Base-by-base conservation (phyloP, 2,113 vertebrate genomes). In the Butorides virescens region DNA sequence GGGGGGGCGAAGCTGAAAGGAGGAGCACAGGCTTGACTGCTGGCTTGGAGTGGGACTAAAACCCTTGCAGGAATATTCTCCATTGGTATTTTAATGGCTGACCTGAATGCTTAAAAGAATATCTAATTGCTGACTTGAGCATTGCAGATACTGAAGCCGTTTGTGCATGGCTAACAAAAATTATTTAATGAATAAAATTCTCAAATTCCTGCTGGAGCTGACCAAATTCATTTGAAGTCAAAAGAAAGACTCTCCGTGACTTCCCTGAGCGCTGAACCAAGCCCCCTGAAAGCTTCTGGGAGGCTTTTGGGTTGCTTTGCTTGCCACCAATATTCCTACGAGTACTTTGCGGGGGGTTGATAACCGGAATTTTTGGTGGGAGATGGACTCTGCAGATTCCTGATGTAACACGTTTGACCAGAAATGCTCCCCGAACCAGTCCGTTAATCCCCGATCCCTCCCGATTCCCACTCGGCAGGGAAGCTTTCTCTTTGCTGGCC, bases 1-100 rank as follows among this genome's bases (percentile, higher is more conserved):
- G 49, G 91, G 34, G 56, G 86, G 77, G 52, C 29, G 65, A 85
- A 72, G 79, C 93, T 52, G 79, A 95, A 96, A 94, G 91, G 84
- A 95, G 90, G 77, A 71, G 72, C 10, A 36, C 52, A 84, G 88
- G 92, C 70, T 37, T 78, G 53, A 50, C 59, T 78, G 55, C n/a
- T 39, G 55, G 36, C 56, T 73, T 75, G 58, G 84, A 59, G 74
- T 53, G 50, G 92, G 89, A 87, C 75, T 84, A 89, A 95, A 91
- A 86, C 58, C 92, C 68, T 67, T 36, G 52, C 15, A 65, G 83
- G 83, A 84, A 89, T 89, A 84, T 71, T 89, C 87, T 91, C 84
- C 37, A 37, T 16, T 81, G 72, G 50, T 83, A 36, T 92, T 96
- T 89, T 70, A 95, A 85, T 91, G 75, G 55, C 50, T 95, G 84